These are phyloP conservation scores for Ichneumoninae sp. DNA, from an alignment of 2,888 invertebrate genomes.

Conservation along the genomic window DNA sequence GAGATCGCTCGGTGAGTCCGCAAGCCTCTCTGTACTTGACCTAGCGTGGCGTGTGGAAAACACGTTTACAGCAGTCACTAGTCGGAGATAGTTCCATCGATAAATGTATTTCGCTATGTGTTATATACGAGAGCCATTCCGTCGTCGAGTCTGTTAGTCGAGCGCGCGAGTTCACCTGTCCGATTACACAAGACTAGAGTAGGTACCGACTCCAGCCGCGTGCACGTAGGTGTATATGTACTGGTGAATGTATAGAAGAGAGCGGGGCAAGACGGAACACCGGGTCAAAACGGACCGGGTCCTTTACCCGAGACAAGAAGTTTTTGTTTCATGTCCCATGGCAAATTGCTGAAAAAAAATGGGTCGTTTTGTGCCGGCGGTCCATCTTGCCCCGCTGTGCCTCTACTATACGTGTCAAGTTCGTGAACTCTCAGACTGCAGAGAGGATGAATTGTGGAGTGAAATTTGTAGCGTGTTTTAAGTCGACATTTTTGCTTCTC, in stretches of 20 bases:
- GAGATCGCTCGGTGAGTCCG: not conserved
- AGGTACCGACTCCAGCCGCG: not conserved
- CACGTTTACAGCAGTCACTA: constrained; percentile 41
- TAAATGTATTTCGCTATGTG: not conserved
- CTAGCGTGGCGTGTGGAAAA: constrained; percentile 57
- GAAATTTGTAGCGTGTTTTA: no score
- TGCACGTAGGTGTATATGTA: not conserved
- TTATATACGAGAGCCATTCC: not conserved
- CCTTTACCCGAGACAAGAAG: not conserved
- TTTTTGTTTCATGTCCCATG: not conserved
- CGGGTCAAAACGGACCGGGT: not conserved
- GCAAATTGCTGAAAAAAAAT: not conserved
- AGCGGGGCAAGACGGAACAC: not conserved
- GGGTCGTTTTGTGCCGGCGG: not conserved
- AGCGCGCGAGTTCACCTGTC: constrained; percentile 7
- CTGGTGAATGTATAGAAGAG: not conserved
- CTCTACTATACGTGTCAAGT: not conserved
- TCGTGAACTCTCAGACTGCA: not conserved
- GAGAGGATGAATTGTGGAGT: not conserved
- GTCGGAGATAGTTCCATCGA: not conserved
- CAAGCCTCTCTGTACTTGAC: constrained; percentile 57
- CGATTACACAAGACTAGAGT: not conserved
- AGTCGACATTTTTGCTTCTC: not conserved
- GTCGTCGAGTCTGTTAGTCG: not conserved
- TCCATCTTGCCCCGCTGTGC: not conserved